These are phyloP conservation scores for Aphelinus atriplicis DNA, from an alignment of 1,140 invertebrate genomes.

Conservation along the genomic window DNA sequence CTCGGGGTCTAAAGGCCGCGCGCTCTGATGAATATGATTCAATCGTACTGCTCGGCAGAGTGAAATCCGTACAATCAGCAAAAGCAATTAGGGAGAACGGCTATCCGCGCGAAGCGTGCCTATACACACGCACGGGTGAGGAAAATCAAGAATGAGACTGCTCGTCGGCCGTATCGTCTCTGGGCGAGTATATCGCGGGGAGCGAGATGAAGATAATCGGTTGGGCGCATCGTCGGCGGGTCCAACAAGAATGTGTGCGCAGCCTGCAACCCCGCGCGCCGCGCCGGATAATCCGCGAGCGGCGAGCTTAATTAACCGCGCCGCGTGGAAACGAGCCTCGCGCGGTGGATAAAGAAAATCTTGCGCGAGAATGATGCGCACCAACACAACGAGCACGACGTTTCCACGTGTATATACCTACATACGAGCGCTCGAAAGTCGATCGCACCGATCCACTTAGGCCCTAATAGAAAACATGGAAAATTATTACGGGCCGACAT, in stretches of 20 bases:
- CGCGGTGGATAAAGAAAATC: conserved; percentile 11
- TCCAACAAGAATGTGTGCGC: conserved; percentile 20
- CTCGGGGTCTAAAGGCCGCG: too few relatives aligned
- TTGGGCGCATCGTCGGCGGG: conserved; percentile 17
- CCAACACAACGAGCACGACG: too few relatives aligned
- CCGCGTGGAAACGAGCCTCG: neutral
- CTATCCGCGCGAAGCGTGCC: too few relatives aligned
- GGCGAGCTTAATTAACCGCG: conserved; percentile 33
- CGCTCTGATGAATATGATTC: too few relatives aligned
- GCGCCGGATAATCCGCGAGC: conserved; percentile 24
- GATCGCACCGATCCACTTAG: neutral
- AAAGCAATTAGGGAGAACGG: conserved; percentile 7
- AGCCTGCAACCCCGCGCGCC: conserved; percentile 29
- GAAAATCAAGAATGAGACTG: neutral
- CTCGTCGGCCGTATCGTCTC: neutral
- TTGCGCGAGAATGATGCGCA: neutral
- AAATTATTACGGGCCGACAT: neutral
- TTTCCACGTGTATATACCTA: too few relatives aligned
- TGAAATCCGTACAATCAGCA: neutral
- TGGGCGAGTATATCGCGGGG: too few relatives aligned
- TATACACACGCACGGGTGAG: neutral
- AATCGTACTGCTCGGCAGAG: too few relatives aligned
- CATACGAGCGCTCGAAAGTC: too few relatives aligned
- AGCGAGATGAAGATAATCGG: conserved; percentile 32
- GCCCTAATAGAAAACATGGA: conserved; percentile 16